These are phyloP conservation scores for Oreonectes daqikongensis DNA, from an alignment of 2,797 vertebrate species.

Conservation along the genomic window DNA sequence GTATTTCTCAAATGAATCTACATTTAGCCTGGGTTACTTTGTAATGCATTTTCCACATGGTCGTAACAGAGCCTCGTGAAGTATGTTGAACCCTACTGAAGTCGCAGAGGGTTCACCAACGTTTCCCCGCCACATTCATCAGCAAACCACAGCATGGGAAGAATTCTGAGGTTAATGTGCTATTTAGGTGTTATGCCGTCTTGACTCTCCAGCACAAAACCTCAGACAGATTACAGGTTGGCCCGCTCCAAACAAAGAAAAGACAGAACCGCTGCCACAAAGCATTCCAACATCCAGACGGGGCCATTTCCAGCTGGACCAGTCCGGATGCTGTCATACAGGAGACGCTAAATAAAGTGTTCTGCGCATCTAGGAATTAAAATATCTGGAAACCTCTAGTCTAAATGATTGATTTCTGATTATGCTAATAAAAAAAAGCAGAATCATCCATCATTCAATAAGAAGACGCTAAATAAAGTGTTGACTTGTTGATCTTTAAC, in stretches of 20 bases:
- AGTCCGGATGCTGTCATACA: conserved; percentile 47
- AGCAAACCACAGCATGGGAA: conserved; percentile 70
- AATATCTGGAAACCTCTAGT: not conserved
- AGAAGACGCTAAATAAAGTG: too few relatives aligned
- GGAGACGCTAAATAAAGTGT: not conserved
- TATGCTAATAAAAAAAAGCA: not conserved
- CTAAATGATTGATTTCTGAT: not conserved
- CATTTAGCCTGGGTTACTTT: conserved; percentile 18
- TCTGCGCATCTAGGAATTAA: conserved; percentile 10
- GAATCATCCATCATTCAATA: not conserved
- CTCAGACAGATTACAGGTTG: conserved; percentile 66
- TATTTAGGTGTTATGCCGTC: conserved; percentile 69
- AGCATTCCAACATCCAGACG: conserved; percentile 47
- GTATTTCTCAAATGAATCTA: too few relatives aligned
- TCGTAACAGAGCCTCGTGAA: conserved; percentile 10
- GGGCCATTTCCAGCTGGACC: conserved; percentile 44
- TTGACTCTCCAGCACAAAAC: conserved; percentile 59
- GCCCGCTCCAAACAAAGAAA: conserved; percentile 55
- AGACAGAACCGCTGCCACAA: conserved; percentile 61
- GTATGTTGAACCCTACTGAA: conserved; percentile 10
- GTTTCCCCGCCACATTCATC: conserved; percentile 59
- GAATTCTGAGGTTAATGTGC: conserved; percentile 64
- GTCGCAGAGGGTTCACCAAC: conserved; percentile 34
- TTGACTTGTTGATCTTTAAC: not conserved
- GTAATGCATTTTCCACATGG: conserved; percentile 43